phyloP scores from a whole-genome alignment of 1,140 invertebrate genomes.

The Drosophila chauvacae region DNA sequence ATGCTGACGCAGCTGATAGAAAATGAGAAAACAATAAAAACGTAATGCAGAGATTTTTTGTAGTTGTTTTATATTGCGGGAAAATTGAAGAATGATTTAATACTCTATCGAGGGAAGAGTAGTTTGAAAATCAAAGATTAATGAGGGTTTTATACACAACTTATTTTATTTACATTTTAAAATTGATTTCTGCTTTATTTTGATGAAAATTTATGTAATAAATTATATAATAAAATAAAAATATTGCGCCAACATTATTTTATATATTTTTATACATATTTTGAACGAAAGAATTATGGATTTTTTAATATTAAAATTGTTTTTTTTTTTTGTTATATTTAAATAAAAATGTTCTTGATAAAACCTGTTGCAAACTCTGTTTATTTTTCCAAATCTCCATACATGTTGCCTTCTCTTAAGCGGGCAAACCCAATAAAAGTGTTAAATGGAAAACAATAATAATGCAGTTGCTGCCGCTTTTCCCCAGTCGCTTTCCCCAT shows the following conservation, averaged over 20 bases:
- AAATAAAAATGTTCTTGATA: neutral
- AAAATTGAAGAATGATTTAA: conserved; percentile 19
- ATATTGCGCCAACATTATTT: too few relatives aligned
- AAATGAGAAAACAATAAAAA: conserved; percentile 35
- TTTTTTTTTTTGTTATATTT: neutral
- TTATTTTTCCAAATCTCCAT: neutral
- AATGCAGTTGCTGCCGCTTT: conserved; percentile 40
- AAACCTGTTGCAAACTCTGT: neutral
- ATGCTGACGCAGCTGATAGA: conserved; percentile 70
- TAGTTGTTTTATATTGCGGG: conserved; percentile 8
- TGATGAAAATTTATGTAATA: neutral
- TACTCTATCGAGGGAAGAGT: neutral
- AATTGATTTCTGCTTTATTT: neutral
- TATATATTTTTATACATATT: neutral
- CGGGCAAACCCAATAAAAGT: conserved; percentile 36
- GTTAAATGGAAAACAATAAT: conserved; percentile 76
- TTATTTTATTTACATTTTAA: neutral
- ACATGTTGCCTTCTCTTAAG: conserved; percentile 15
- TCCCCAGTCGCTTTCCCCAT: neutral
- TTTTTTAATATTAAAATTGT: neutral
- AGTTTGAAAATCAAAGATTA: neutral
- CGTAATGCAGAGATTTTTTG: conserved; percentile 25
- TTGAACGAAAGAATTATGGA: neutral
- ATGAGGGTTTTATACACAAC: too few relatives aligned
- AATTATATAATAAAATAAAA: neutral